phyloP scores from a whole-genome alignment of 2,113 vertebrate species.

The Notarius lentiginosus region DNA sequence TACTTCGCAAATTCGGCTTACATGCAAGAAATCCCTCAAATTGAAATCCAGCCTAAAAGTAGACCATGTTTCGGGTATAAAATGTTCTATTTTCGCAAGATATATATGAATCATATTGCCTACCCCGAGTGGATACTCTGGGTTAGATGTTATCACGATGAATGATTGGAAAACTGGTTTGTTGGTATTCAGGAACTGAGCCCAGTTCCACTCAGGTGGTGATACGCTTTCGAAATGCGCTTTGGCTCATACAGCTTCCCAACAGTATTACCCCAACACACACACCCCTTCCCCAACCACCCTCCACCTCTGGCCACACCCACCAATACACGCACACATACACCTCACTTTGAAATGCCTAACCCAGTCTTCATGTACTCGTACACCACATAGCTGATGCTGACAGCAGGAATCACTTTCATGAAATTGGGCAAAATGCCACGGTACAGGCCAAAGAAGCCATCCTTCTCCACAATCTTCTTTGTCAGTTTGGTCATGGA shows the following conservation, averaged over 20 bases:
- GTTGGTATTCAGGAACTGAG: neutral
- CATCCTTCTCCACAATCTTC: conserved; percentile 86
- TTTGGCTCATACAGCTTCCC: conserved; percentile 6
- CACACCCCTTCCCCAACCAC: neutral
- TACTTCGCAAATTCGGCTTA: neutral
- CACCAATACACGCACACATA: neutral
- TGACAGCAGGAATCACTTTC: conserved; percentile 97
- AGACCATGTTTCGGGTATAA: neutral
- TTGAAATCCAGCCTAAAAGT: neutral
- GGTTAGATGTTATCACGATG: neutral
- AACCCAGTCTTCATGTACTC: conserved; percentile 90
- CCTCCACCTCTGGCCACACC: neutral
- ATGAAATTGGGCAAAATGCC: conserved; percentile 98
- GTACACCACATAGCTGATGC: conserved; percentile 98
- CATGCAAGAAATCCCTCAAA: no score
- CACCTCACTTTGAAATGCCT: conserved; percentile 77
- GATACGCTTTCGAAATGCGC: neutral
- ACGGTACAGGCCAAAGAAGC: conserved; percentile 88
- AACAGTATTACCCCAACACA: neutral
- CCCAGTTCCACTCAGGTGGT: neutral
- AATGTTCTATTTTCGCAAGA: neutral
- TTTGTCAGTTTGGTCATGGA: conserved; percentile 85
- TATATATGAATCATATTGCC: neutral
- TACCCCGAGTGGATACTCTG: neutral
- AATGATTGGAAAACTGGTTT: neutral